A percentile compares a stretch with the other conserved stretches of the same genome.
These are phyloP conservation scores for Allacma fusca DNA, from an alignment of 2,888 invertebrate species.

Conservation along the genomic window DNA sequence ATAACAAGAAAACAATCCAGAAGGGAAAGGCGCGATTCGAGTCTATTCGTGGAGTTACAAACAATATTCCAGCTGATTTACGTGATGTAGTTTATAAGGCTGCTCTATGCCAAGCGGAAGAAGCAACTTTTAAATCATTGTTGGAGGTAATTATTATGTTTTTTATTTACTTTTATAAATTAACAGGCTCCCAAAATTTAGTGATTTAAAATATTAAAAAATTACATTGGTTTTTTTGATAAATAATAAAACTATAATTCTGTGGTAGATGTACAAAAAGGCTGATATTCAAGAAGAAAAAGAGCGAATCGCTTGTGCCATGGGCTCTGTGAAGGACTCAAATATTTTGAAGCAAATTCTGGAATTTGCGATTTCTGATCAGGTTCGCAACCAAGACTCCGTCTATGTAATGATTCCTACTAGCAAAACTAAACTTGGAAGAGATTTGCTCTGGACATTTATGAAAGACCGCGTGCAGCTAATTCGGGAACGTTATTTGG, in stretches of 20 bases:
- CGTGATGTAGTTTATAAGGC: neutral
- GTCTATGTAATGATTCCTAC: constrained; percentile 90
- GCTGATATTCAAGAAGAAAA: constrained; percentile 93
- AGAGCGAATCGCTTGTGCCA: constrained; percentile 83
- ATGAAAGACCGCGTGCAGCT: constrained; percentile 83
- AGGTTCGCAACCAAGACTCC: constrained; percentile 89
- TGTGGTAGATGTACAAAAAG: constrained; percentile 64
- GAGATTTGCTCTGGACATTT: constrained; percentile 89
- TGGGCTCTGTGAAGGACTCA: constrained; percentile 82
- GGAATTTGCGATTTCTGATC: constrained; percentile 82
- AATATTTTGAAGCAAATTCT: constrained; percentile 77
- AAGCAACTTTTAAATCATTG: too few species aligned
- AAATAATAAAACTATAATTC: too few species aligned
- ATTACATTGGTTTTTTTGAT: neutral
- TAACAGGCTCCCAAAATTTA: too few species aligned
- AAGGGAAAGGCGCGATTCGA: neutral
- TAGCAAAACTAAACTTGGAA: constrained; percentile 79
- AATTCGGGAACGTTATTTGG: constrained; percentile 79
- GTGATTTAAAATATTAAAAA: too few species aligned
- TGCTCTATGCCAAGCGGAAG: neutral
- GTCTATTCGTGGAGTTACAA: neutral
- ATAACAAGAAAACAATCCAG: neutral
- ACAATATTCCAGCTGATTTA: constrained; percentile 6
- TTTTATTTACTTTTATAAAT: too few species aligned
- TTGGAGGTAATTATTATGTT: neutral